A percentile compares a stretch with the other conserved stretches of the same genome.
Conservation (phyloP, 2,888 invertebrate species). For the Diplolepis rosae region DNA sequence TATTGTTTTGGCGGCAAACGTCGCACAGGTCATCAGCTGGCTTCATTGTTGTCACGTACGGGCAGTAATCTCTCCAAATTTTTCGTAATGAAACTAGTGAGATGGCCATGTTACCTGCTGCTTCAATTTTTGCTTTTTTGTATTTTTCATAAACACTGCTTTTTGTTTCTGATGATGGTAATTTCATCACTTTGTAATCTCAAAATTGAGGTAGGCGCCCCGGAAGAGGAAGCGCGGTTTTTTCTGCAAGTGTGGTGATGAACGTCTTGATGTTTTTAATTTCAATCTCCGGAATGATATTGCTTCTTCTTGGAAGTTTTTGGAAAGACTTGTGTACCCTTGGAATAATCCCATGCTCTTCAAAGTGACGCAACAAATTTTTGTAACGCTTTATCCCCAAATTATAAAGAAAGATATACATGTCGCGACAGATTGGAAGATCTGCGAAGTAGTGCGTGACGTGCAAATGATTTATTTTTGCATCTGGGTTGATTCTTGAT, state of each 20-base stretch:
- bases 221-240: neutral
- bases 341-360: neutral
- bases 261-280: neutral
- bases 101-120: too few relatives aligned
- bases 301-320: neutral
- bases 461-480: too few relatives aligned
- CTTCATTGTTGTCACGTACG: too few relatives aligned
- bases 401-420: constrained; percentile 6
- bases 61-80: too few relatives aligned
- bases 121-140: too few relatives aligned
- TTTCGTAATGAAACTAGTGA: too few relatives aligned
- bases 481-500: too few relatives aligned
- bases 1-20: too few relatives aligned
- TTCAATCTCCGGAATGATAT: neutral
- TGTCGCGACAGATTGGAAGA: neutral
- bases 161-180: constrained; percentile 13
- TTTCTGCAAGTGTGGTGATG: neutral
- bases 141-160: too few relatives aligned
- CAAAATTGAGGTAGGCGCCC: neutral
- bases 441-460: neutral
- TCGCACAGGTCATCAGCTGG: too few relatives aligned
- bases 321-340: neutral
- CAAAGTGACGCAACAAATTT: neutral
- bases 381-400: neutral
- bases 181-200: constrained; percentile 12